Conservation (phyloP, 2,113 vertebrate species). For the Misgurnus mizolepis region DNA sequence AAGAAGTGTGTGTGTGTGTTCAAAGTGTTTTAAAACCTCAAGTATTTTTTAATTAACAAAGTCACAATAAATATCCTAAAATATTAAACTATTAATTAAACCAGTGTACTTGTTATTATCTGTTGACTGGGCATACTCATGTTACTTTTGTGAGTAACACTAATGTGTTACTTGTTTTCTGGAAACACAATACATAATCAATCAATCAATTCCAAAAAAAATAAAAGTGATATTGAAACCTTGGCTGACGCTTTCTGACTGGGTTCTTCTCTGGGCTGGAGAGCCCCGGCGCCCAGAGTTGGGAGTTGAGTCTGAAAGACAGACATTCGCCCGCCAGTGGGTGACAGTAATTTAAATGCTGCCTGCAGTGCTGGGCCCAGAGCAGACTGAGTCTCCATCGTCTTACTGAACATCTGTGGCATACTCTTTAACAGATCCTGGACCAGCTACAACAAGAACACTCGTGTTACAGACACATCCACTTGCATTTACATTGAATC, state of each 20-base stretch:
- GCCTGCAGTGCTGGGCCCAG: slow-evolving; percentile 92
- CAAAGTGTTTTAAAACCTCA: too few relatives aligned
- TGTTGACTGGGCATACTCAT: too few relatives aligned
- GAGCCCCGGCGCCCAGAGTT: slow-evolving; percentile 85
- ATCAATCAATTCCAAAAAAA: background rate
- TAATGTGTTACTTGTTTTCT: too few relatives aligned
- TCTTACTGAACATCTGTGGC: slow-evolving; percentile 90
- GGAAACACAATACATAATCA: too few relatives aligned
- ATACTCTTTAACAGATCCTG: slow-evolving; percentile 90
- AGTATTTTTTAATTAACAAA: too few relatives aligned
- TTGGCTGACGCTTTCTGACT: slow-evolving; percentile 89
- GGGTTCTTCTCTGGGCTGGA: slow-evolving; percentile 91
- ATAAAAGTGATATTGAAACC: slow-evolving; percentile 67
- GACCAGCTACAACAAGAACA: slow-evolving; percentile 79
- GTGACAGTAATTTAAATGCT: slow-evolving; percentile 91
- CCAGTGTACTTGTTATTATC: too few relatives aligned
- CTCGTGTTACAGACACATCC: background rate
- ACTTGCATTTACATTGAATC: background rate
- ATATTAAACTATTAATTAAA: too few relatives aligned
- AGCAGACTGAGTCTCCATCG: slow-evolving; percentile 94
- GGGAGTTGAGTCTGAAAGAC: slow-evolving; percentile 97
- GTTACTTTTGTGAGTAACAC: too few relatives aligned
- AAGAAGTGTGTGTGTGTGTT: too few relatives aligned
- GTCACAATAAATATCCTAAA: too few relatives aligned
- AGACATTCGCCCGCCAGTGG: slow-evolving; percentile 91